Evolutionary conservation across 2,888 invertebrate species (phyloP), one percentile per base, ranked within the genome.

Genomic region (Monochamus alternatus): DNA sequence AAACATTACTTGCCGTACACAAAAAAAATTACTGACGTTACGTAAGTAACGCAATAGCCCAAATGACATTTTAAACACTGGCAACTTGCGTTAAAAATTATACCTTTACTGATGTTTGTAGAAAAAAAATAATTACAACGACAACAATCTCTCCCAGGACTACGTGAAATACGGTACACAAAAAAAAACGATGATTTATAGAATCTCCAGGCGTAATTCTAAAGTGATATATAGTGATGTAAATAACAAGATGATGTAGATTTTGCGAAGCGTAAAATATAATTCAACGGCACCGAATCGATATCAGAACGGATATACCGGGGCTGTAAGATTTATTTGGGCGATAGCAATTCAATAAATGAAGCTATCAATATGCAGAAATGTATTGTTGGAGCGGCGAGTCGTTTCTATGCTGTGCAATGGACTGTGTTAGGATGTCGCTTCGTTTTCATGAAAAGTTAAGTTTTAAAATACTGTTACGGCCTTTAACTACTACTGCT

Each of bases 171-270:
- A 38, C 38, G 38, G 38, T 7, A 7, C 38, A 38, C 38, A 38
- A 62, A 38, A 60, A 69, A 68, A 69, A 69, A 43, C 12, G 43
- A n/a, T 69, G 69, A 69, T 69, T 69, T 69, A 65, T 72, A 65
- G 72, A 14, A 64, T 65, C 65, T 44, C 38, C 55, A 64, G 63
- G 58, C 30, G 60, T 64, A 74, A 63, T 68, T 69, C 64, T 69
- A 64, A 65, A 69, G 64, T 69, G 74, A 74, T 74, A 69, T 74
- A 74, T 74, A 47, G 69, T 69, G 69, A 74, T 74, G 74, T 74
- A 74, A 74, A 74, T 74, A 74, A 74, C 64, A 47, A 69, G 59
- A 74, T 70, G 69, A 74, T 64, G 63, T 64, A 43, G 30, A 70
- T 65, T 69, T 59, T 58, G 58, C 47, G 68, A 65, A 47, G 69